Percentiles rank a stretch among this genome's conserved stretches.
These are phyloP conservation scores for Scrobipalpa costella DNA, from an alignment of 2,888 invertebrate species.

Conservation along the genomic window DNA sequence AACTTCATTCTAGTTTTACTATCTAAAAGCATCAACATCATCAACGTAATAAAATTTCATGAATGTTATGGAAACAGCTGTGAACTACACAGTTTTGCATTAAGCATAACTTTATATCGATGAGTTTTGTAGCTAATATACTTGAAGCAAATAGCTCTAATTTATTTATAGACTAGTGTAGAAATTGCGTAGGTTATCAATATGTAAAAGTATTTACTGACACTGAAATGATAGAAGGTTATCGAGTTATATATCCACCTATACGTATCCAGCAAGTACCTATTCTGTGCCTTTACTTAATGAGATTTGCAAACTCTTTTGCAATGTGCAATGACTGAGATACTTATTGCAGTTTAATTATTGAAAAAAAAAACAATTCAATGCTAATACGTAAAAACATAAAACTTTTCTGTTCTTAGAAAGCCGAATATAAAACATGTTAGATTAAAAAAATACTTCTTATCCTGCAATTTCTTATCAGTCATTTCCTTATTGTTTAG, in stretches of 20 bases:
- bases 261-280: not conserved
- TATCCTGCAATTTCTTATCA: slow-evolving; percentile 5
- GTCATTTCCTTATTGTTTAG: slow-evolving; percentile 10
- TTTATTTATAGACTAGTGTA: no score
- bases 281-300: not conserved
- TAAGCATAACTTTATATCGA: no score
- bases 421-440: no score
- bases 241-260: not conserved
- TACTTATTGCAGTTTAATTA: not conserved
- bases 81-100: not conserved
- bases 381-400: no score
- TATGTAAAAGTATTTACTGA: no score
- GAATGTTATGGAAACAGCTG: slow-evolving; percentile 5
- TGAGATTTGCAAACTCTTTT: slow-evolving; percentile 2
- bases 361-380: not conserved
- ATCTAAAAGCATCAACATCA: not conserved
- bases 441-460: not conserved
- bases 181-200: no score
- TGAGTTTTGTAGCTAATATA: no score
- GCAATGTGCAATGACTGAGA: slow-evolving; percentile 14
- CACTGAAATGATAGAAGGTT: no score
- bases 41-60: not conserved
- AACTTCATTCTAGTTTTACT: not conserved
- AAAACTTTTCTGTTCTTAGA: no score
- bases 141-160: no score